Conservation (phyloP, 2,888 invertebrate genomes). For the Tetramorium bicarinatum region DNA sequence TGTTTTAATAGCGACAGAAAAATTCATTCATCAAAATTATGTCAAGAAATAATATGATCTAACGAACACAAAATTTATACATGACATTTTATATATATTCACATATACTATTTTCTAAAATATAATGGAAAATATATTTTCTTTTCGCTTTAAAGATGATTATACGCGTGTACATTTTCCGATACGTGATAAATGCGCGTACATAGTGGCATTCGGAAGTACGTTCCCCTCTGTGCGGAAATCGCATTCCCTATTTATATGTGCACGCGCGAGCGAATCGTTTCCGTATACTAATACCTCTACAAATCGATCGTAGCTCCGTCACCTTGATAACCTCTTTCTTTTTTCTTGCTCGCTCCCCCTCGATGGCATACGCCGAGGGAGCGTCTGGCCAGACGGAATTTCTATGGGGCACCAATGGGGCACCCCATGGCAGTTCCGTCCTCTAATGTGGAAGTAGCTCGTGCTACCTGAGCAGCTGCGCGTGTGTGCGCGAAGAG, state of each 20-base stretch:
- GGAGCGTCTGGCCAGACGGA: conserved; percentile 79
- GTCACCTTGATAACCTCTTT: conserved; percentile 77
- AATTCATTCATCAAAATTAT: neutral
- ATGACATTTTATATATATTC: neutral
- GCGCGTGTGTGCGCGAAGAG: conserved; percentile 80
- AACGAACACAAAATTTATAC: neutral
- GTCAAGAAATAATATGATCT: neutral
- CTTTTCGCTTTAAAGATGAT: conserved; percentile 16
- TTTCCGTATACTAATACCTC: conserved; percentile 47
- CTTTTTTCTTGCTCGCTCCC: conserved; percentile 60
- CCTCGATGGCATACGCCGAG: conserved; percentile 62
- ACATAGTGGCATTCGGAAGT: conserved; percentile 50
- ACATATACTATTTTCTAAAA: neutral
- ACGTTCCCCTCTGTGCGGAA: conserved; percentile 31
- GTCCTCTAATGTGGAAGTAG: conserved; percentile 83
- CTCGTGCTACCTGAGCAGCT: conserved; percentile 85
- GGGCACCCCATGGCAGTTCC: conserved; percentile 74
- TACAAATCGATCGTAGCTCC: conserved; percentile 73
- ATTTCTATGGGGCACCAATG: conserved; percentile 78
- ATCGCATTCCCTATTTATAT: conserved; percentile 9
- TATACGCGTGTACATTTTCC: conserved; percentile 2
- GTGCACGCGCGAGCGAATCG: conserved; percentile 40
- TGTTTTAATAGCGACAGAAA: neutral
- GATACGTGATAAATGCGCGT: conserved; percentile 50
- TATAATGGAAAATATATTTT: neutral